These are phyloP conservation scores for Sterna hirundo DNA, from an alignment of 2,113 vertebrate genomes.

Conservation along the genomic window DNA sequence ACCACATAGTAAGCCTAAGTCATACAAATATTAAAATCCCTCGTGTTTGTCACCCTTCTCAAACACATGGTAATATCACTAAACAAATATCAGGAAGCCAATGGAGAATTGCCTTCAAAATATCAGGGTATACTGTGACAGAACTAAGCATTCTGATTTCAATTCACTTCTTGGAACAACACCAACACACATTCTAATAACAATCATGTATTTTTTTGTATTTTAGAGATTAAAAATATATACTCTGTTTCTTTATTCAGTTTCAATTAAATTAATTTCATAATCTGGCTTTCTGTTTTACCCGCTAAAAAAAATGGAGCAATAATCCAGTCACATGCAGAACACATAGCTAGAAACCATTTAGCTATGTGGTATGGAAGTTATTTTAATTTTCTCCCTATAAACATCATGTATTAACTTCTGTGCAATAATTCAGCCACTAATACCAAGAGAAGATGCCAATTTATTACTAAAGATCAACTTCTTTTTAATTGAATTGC, in stretches of 20 bases:
- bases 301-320: not conserved
- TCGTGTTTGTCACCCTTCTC: conserved; percentile 47
- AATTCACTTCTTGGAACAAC: not conserved
- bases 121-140: not conserved
- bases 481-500: not conserved
- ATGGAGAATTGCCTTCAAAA: conserved; percentile 54
- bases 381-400: not conserved
- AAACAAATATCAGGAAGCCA: conserved; percentile 73
- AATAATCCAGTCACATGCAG: not conserved
- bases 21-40: conserved; percentile 58
- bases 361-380: not conserved
- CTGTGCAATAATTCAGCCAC: not conserved
- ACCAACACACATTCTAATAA: not conserved
- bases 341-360: not conserved
- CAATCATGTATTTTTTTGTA: not conserved
- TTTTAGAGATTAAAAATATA: not conserved
- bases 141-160: conserved; percentile 45
- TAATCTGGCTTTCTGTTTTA: not conserved
- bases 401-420: not conserved
- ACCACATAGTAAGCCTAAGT: conserved; percentile 36
- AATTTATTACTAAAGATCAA: not conserved
- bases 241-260: not conserved
- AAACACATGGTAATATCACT: conserved; percentile 50
- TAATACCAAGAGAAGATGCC: not conserved
- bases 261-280: not conserved